phyloP scores from a whole-genome alignment of 2,888 invertebrate genomes.

The Lacanobia wlatinum region DNA sequence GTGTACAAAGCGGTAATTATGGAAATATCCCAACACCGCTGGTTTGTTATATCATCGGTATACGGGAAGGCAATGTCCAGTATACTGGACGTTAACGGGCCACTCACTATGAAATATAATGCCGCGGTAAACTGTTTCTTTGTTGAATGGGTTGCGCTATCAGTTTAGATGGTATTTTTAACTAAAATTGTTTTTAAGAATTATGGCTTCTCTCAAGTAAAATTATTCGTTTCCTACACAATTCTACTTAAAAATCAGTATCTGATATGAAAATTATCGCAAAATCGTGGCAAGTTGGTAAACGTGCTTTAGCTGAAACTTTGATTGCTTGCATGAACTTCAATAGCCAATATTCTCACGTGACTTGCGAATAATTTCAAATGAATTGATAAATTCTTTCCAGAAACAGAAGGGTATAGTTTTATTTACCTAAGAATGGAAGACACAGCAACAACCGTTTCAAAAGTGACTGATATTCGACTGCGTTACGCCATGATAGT shows the following conservation, averaged over 20 bases:
- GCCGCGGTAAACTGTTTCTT: conserved; percentile 15
- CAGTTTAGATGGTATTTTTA: conserved; percentile 3
- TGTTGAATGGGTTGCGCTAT: neutral
- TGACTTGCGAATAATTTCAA: too few species aligned
- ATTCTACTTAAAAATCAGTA: neutral
- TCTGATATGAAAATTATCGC: too few species aligned
- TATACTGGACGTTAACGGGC: conserved; percentile 6
- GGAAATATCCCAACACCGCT: conserved; percentile 9
- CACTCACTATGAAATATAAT: conserved; percentile 16
- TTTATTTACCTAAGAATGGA: too few species aligned
- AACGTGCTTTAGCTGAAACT: too few species aligned
- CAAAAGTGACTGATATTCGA: too few species aligned
- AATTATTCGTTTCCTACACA: neutral
- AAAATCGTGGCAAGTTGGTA: too few species aligned
- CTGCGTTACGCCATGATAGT: too few species aligned
- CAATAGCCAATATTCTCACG: too few species aligned
- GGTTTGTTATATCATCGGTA: conserved; percentile 9
- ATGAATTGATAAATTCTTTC: too few species aligned
- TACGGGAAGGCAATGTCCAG: conserved; percentile 11
- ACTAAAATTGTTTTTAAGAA: conserved; percentile 6
- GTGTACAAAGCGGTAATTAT: conserved; percentile 20
- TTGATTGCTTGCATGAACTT: too few species aligned
- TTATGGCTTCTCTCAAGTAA: neutral
- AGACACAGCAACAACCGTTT: too few species aligned
- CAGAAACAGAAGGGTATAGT: neutral